Percentiles rank a stretch among this genome's conserved stretches.
phyloP scores from a whole-genome alignment of 2,113 vertebrate genomes.

The Nipponia nippon region DNA sequence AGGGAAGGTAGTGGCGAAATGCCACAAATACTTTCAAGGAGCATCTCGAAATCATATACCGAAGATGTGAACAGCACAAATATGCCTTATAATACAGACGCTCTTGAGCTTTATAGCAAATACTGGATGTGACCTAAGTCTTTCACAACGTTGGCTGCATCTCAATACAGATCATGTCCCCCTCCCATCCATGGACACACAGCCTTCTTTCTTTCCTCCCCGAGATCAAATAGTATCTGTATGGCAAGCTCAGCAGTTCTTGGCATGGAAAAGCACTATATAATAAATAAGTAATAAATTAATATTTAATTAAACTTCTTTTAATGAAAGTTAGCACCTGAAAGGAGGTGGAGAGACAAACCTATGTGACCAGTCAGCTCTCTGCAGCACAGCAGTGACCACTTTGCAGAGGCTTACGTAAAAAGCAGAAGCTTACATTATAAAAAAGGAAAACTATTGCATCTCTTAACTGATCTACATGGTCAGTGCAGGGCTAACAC shows the following conservation, averaged over 20 bases:
- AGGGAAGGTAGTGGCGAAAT: background rate
- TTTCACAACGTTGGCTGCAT: background rate
- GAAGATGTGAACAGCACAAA: background rate
- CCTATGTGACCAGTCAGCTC: background rate
- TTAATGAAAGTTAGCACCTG: conserved; percentile 38
- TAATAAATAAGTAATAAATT: conserved; percentile 60
- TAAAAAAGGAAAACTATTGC: background rate
- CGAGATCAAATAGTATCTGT: conserved; percentile 29
- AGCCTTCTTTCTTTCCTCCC: background rate
- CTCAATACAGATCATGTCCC: background rate
- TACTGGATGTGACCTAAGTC: background rate
- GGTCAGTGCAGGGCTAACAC: background rate
- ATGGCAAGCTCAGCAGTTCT: conserved; percentile 43
- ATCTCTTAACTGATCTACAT: background rate
- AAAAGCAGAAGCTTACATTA: background rate
- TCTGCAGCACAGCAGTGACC: background rate
- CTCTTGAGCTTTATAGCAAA: background rate
- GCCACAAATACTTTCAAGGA: background rate
- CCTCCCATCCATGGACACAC: background rate
- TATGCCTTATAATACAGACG: background rate
- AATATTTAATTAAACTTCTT: conserved; percentile 36
- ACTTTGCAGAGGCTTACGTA: background rate
- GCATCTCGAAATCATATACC: background rate
- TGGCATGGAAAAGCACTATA: background rate
- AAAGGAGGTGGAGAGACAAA: background rate